These are phyloP conservation scores for Grammatotria lemairii DNA, from an alignment of 2,113 vertebrate species.

Conservation along the genomic window DNA sequence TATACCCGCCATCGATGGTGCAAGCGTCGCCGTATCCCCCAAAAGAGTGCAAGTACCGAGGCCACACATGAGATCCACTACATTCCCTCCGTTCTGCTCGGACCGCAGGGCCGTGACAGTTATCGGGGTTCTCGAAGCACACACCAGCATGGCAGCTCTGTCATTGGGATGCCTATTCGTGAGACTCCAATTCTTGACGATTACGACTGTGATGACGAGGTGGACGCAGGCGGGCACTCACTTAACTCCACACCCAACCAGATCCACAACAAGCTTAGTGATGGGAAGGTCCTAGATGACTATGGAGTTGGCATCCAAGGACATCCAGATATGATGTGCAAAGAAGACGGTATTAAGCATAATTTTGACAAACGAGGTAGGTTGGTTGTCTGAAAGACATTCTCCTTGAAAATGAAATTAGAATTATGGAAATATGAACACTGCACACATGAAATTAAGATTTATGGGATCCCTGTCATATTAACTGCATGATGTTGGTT, in stretches of 20 bases:
- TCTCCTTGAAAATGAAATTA: not conserved
- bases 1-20: constrained; percentile 93
- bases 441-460: not conserved
- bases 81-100: constrained; percentile 93
- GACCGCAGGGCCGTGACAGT: constrained; percentile 85
- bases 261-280: constrained; percentile 64
- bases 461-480: not conserved
- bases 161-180: constrained; percentile 91
- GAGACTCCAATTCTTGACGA: constrained; percentile 97
- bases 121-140: constrained; percentile 78
- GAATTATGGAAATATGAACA: not conserved
- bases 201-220: constrained; percentile 86
- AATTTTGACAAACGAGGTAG: constrained; percentile 87
- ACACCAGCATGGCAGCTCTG: constrained; percentile 85
- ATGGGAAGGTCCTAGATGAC: constrained; percentile 76
- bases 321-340: constrained; percentile 76
- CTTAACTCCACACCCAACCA: constrained; percentile 64
- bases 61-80: constrained; percentile 99
- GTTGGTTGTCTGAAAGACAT: not conserved
- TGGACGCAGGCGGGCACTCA: constrained; percentile 71
- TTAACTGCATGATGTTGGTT: not conserved
- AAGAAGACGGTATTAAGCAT: constrained; percentile 77
- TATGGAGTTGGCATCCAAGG: constrained; percentile 67
- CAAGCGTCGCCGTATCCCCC: constrained; percentile 85
- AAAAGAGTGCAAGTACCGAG: constrained; percentile 96